These are phyloP conservation scores for Gymnocephalus cernua DNA, from an alignment of 2,113 vertebrate genomes.

Conservation along the genomic window DNA sequence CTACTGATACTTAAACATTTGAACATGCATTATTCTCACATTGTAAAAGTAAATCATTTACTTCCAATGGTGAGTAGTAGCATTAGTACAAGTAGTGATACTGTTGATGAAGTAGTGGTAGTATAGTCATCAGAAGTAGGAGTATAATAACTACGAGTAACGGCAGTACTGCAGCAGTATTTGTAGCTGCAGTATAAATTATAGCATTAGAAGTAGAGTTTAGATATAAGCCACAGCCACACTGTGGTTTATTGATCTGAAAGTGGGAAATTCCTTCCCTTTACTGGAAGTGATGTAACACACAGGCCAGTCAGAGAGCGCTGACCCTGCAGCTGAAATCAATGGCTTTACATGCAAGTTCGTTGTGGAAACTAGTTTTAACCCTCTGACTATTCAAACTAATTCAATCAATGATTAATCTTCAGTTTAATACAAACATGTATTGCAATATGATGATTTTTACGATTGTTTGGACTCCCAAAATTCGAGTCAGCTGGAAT, in stretches of 20 bases:
- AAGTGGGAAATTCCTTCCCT: conserved; percentile 45
- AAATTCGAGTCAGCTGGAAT: conserved; percentile 50
- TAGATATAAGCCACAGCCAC: neutral
- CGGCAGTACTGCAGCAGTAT: neutral
- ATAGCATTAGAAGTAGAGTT: neutral
- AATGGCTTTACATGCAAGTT: neutral
- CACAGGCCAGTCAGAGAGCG: conserved; percentile 10
- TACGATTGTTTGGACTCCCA: neutral
- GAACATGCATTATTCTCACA: neutral
- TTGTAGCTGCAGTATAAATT: neutral
- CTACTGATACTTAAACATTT: neutral
- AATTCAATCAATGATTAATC: too few relatives aligned
- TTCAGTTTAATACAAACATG: neutral
- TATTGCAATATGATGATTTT: neutral
- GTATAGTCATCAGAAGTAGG: too few relatives aligned
- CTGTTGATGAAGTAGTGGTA: neutral
- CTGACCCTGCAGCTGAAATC: conserved; percentile 6
- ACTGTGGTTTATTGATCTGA: conserved; percentile 53
- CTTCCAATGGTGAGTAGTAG: neutral
- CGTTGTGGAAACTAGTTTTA: neutral
- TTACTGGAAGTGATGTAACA: conserved; percentile 49
- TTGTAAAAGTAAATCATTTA: neutral
- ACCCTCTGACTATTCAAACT: neutral
- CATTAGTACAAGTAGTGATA: neutral
- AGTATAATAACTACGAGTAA: too few relatives aligned